Percentiles rank a stretch among this genome's conserved stretches.
These are phyloP conservation scores for Macrostomum lignano DNA, from an alignment of 1,140 invertebrate genomes.

Conservation along the genomic window DNA sequence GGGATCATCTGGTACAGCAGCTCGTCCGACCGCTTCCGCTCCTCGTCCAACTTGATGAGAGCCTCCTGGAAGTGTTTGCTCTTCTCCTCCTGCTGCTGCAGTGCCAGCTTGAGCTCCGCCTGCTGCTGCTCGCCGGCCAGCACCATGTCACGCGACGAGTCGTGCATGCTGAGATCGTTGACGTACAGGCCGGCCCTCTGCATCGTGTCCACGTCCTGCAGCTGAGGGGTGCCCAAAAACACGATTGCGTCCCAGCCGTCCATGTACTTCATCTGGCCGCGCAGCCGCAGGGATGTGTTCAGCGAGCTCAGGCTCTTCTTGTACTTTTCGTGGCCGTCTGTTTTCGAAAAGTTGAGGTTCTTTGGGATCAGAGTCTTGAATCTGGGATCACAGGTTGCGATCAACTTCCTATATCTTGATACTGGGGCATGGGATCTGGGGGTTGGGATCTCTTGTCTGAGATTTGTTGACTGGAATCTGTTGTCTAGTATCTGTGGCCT, in stretches of 20 bases:
- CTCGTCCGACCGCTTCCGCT: slow-evolving; percentile 5
- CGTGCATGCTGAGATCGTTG: slow-evolving; percentile 91
- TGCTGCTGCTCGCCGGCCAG: slow-evolving; percentile 82
- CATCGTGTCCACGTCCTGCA: slow-evolving; percentile 61
- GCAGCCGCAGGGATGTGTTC: slow-evolving; percentile 13
- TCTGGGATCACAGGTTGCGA: too few species aligned
- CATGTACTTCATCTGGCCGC: slow-evolving; percentile 91
- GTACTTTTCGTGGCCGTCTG: too few species aligned
- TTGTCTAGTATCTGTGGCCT: too few species aligned
- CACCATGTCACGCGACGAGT: slow-evolving; percentile 83
- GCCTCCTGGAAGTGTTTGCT: slow-evolving; percentile 80
- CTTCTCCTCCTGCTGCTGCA: slow-evolving; percentile 83
- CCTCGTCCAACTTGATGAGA: slow-evolving; percentile 46
- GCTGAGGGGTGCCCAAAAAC: slow-evolving; percentile 68
- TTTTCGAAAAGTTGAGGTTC: too few species aligned
- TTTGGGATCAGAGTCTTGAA: too few species aligned
- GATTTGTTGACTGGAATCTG: too few species aligned
- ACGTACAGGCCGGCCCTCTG: slow-evolving; percentile 67
- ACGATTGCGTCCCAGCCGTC: slow-evolving; percentile 84
- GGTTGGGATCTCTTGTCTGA: too few species aligned
- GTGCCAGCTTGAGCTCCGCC: slow-evolving; percentile 65
- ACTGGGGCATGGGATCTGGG: too few species aligned
- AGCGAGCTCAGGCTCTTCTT: slow-evolving; percentile 4
- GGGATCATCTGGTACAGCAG: slow-evolving; percentile 7
- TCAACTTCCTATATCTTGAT: too few species aligned